Conservation (phyloP, 2,113 vertebrate genomes). For the Lasiurus borealis region DNA sequence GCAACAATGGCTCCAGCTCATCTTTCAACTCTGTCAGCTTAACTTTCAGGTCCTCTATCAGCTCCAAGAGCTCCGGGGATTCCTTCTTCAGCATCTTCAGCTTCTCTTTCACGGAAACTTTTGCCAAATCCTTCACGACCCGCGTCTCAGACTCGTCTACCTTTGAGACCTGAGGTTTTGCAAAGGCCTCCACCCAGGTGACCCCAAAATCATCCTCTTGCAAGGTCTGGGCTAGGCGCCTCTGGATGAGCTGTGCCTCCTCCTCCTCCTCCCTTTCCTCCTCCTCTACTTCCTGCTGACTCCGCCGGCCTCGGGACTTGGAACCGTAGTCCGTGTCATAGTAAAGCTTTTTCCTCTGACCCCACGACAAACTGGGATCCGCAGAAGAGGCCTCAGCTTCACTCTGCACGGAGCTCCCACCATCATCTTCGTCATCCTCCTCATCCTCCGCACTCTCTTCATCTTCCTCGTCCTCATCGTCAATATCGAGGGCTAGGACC, state of each 20-base stretch:
- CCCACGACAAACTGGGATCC: slow-evolving; percentile 94
- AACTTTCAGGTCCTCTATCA: slow-evolving; percentile 94
- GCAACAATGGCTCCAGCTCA: slow-evolving; percentile 93
- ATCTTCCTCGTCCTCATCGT: slow-evolving; percentile 54
- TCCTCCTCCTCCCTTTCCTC: slow-evolving; percentile 96
- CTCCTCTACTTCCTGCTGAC: slow-evolving; percentile 88
- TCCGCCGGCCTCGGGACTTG: slow-evolving; percentile 82
- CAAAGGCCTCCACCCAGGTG: slow-evolving; percentile 92
- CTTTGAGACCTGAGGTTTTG: slow-evolving; percentile 82
- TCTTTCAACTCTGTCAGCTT: slow-evolving; percentile 94
- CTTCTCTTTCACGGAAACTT: slow-evolving; percentile 94
- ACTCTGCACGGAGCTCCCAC: slow-evolving; percentile 92
- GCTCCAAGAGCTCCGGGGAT: slow-evolving; percentile 96
- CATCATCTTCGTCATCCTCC: slow-evolving; percentile 81
- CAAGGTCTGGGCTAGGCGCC: slow-evolving; percentile 90
- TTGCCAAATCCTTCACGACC: slow-evolving; percentile 93
- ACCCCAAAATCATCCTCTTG: slow-evolving; percentile 96
- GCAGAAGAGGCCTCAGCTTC: slow-evolving; percentile 91
- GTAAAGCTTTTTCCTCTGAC: slow-evolving; percentile 93
- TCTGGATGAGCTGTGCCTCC: slow-evolving; percentile 95
- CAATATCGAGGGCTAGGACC: slow-evolving; percentile 77
- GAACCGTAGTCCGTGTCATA: slow-evolving; percentile 93
- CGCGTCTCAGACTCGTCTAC: slow-evolving; percentile 85
- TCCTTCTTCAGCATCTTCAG: slow-evolving; percentile 96
- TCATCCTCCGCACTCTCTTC: slow-evolving; percentile 73